Evolutionary conservation across 2,888 invertebrate genomes (phyloP).

Genomic region (Ochropleura plecta): DNA sequence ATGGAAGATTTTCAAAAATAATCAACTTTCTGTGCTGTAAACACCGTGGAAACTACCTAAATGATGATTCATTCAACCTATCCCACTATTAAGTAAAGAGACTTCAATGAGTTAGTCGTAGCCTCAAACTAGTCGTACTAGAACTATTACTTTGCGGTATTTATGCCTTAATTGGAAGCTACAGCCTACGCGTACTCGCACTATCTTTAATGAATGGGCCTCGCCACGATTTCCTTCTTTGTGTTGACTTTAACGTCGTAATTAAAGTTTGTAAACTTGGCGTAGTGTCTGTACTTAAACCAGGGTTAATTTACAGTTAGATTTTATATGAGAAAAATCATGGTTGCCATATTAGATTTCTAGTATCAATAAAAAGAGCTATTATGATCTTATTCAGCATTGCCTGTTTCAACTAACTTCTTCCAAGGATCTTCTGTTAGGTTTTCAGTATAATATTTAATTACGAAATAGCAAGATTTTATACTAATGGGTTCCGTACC

Average conservation of each 20-base stretch:
- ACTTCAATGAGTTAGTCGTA: conserved; percentile 47
- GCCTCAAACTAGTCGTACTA: conserved; percentile 22
- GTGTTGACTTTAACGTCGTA: conserved; percentile 37
- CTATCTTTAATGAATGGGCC: conserved; percentile 57
- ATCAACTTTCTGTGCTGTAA: too few species aligned
- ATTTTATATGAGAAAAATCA: background rate
- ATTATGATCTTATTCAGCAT: background rate
- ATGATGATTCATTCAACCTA: conserved; percentile 22
- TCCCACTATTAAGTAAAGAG: conserved; percentile 14
- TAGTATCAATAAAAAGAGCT: background rate
- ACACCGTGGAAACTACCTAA: background rate
- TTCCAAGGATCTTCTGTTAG: background rate
- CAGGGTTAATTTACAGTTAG: too few species aligned
- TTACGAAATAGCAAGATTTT: too few species aligned
- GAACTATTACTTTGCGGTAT: conserved; percentile 45
- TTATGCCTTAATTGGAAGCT: conserved; percentile 61
- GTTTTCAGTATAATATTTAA: background rate
- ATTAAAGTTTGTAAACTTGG: conserved; percentile 36
- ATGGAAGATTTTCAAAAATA: too few species aligned
- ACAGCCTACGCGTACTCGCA: conserved; percentile 46
- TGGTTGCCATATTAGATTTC: background rate
- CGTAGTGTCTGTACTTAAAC: background rate
- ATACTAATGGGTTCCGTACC: too few species aligned
- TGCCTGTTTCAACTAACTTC: background rate
- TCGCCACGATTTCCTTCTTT: conserved; percentile 44